Percentiles rank a stretch among this genome's conserved stretches.
Evolutionary conservation across 2,888 invertebrate genomes (phyloP).

Genomic region (Acanthosepion lycidas): DNA sequence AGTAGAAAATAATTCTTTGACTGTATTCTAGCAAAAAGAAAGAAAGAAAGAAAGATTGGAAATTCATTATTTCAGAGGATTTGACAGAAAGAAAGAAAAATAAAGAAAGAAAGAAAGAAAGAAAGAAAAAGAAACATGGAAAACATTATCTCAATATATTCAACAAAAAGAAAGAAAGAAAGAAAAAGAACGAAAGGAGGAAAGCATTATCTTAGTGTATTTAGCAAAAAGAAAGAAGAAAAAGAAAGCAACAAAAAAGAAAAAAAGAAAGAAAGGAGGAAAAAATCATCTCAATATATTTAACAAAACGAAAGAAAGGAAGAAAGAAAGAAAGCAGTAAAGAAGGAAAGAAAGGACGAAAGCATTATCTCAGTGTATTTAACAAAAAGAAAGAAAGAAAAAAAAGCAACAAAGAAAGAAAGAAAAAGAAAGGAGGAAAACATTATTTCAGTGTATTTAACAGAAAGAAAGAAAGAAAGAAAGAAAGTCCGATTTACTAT

Average conservation of each 20-base stretch:
- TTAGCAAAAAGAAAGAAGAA: not conserved
- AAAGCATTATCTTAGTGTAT: no score
- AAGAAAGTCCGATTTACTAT: not conserved
- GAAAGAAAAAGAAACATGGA: no score
- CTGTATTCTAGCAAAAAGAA: not conserved
- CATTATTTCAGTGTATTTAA: not conserved
- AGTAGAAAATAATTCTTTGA: no score
- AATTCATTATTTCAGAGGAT: no score
- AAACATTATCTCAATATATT: no score
- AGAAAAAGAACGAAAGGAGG: no score
- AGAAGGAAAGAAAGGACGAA: not conserved
- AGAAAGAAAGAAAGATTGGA: no score
- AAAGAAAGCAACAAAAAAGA: not conserved
- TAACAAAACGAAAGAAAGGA: not conserved
- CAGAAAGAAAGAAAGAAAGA: not conserved
- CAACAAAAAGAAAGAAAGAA: no score
- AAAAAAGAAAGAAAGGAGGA: not conserved
- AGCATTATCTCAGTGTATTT: no score
- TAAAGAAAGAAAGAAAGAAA: no score
- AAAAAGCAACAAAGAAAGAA: not conserved
- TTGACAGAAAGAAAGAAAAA: no score
- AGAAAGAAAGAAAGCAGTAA: not conserved
- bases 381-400: not conserved
- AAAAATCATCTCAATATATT: not conserved
- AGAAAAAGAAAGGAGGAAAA: no score